A percentile compares a stretch with the other conserved stretches of the same genome.
These are phyloP conservation scores for Buathra laborator DNA, from an alignment of 2,888 invertebrate genomes.

Conservation along the genomic window DNA sequence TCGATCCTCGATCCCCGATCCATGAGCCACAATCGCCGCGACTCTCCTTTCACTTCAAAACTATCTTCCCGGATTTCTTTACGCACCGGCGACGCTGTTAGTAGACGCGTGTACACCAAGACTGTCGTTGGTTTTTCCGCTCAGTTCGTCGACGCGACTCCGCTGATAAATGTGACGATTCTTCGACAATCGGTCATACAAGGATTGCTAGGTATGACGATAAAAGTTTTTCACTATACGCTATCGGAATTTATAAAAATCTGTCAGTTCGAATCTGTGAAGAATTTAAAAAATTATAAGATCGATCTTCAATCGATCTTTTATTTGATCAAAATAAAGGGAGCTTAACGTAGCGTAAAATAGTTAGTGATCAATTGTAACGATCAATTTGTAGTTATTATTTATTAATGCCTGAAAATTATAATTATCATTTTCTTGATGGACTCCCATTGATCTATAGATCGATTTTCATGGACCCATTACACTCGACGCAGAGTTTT, in stretches of 20 bases:
- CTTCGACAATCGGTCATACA: not conserved
- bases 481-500: not conserved
- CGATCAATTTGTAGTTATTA: too few species aligned
- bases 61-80: constrained; percentile 80
- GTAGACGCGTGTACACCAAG: constrained; percentile 57
- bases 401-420: too few species aligned
- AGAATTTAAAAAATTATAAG: not conserved
- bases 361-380: too few species aligned
- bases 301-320: not conserved
- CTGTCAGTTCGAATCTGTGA: not conserved
- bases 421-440: not conserved
- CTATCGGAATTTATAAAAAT: not conserved
- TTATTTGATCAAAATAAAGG: too few species aligned
- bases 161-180: constrained; percentile 22
- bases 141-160: constrained; percentile 57
- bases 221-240: not conserved
- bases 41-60: constrained; percentile 84
- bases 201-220: not conserved
- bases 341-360: too few species aligned
- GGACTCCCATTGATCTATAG: not conserved
- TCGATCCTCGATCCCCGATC: constrained; percentile 80
- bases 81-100: constrained; percentile 72
- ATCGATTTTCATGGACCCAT: not conserved
- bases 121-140: constrained; percentile 57
- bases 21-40: constrained; percentile 61